These are phyloP conservation scores for Epizoanthus stellaris DNA, from an alignment of 92 coral and sea anemone genomes.

Conservation along the genomic window DNA sequence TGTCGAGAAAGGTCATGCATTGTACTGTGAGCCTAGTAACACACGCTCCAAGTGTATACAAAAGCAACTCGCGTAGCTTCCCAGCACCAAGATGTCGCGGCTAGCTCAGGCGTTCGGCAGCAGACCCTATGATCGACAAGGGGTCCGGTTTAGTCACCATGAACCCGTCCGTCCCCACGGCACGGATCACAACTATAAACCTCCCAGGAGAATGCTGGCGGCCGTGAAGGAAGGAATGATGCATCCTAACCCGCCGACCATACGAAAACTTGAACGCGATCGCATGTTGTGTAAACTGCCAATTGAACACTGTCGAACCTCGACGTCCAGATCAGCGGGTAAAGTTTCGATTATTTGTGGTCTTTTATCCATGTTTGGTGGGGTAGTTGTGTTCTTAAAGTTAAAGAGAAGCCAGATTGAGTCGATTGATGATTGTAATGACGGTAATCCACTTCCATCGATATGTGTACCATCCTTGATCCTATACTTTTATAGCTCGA, in stretches of 20 bases:
- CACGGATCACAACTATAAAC: constrained; percentile 86
- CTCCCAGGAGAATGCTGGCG: constrained; percentile 93
- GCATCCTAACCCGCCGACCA: constrained; percentile 96
- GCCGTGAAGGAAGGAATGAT: constrained; percentile 96
- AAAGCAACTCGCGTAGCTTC: not conserved
- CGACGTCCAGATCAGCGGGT: constrained; percentile 98
- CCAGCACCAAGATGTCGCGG: constrained; percentile 74
- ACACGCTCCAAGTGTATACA: constrained; percentile 1
- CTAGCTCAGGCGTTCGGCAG: constrained; percentile 77
- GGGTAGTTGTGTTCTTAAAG: not conserved
- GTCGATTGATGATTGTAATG: too few relatives aligned
- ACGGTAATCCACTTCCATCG: too few relatives aligned
- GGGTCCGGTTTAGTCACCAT: constrained; percentile 82
- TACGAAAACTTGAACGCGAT: constrained; percentile 89
- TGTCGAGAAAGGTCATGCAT: constrained; percentile 11
- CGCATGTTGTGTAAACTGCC: constrained; percentile 85
- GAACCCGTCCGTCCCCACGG: constrained; percentile 87
- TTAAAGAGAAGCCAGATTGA: too few relatives aligned
- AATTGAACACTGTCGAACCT: constrained; percentile 94
- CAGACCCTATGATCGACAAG: constrained; percentile 94
- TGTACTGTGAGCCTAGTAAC: constrained; percentile 7
- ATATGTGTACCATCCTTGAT: too few relatives aligned
- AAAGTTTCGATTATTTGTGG: constrained; percentile 7
- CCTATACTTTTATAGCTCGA: too few relatives aligned
- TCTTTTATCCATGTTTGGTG: not conserved